A percentile compares a stretch with the other conserved stretches of the same genome.
phyloP scores from a whole-genome alignment of 2,113 vertebrate species.

The Todiramphus chloris region DNA sequence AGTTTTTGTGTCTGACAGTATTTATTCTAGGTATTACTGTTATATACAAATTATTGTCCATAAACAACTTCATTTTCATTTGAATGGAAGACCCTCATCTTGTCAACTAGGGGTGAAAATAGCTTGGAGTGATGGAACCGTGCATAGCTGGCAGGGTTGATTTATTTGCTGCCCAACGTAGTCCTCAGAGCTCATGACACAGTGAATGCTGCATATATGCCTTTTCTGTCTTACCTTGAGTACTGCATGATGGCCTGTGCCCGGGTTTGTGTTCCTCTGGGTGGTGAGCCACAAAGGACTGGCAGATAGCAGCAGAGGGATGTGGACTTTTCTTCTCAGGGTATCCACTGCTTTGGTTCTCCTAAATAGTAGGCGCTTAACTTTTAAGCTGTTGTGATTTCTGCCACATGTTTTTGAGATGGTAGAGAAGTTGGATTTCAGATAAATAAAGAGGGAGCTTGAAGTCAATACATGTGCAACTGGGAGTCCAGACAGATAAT shows the following conservation, averaged over 20 bases:
- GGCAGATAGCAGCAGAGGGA: not conserved
- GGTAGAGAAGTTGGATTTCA: not conserved
- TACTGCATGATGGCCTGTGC: not conserved
- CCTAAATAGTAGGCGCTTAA: not conserved
- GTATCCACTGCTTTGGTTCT: not conserved
- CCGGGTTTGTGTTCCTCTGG: not conserved
- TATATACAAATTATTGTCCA: not conserved
- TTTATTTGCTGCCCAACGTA: not conserved
- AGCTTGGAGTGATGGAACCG: not conserved
- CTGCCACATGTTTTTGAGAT: not conserved
- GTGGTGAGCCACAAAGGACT: not conserved
- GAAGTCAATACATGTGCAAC: not conserved
- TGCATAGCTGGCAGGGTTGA: fast-evolving
- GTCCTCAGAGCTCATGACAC: not conserved
- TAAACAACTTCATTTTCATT: not conserved
- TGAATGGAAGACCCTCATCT: not conserved
- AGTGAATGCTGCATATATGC: not conserved
- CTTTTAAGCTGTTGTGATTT: conserved; percentile 35
- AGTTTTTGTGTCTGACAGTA: not conserved
- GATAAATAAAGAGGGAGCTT: conserved; percentile 3
- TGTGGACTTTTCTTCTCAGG: not conserved
- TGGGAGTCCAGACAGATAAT: conserved; percentile 5
- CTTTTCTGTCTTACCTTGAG: not conserved
- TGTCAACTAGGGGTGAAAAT: not conserved
- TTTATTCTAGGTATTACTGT: not conserved